A percentile compares a stretch with the other conserved stretches of the same genome.
Evolutionary conservation across 2,113 vertebrate genomes (phyloP).

Genomic region (Melanocharis versteri): DNA sequence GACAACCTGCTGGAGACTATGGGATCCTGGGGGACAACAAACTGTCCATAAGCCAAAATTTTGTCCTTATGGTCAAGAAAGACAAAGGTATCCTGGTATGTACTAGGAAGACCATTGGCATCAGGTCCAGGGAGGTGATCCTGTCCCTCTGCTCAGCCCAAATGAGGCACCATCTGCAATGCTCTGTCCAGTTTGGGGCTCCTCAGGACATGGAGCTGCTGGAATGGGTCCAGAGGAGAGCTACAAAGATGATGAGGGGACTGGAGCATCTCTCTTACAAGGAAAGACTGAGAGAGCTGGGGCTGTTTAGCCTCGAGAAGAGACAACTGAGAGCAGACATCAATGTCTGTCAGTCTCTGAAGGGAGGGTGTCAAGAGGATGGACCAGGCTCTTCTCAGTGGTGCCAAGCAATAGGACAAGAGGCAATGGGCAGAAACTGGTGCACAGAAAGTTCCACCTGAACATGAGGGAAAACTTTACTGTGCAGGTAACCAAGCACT

Average conservation of each 20-base stretch:
- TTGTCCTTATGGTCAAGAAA: neutral
- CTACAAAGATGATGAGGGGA: neutral
- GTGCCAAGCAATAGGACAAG: neutral
- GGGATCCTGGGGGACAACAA: neutral
- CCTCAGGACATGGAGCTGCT: neutral
- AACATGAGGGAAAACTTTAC: neutral
- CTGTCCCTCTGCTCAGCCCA: neutral
- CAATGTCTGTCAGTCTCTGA: neutral
- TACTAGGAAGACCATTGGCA: rapidly evolving
- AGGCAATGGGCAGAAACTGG: neutral
- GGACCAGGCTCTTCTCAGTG: rapidly evolving
- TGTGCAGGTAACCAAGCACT: neutral
- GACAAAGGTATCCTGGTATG: neutral
- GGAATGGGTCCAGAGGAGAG: neutral
- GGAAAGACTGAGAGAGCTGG: neutral
- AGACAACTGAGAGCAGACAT: neutral
- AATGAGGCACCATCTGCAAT: neutral
- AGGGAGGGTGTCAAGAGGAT: neutral
- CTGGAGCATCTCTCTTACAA: neutral
- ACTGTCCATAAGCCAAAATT: neutral
- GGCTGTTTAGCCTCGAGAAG: neutral
- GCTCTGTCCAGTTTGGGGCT: neutral
- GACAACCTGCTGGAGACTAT: neutral
- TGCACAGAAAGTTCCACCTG: neutral
- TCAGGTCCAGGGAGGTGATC: neutral